Percentiles rank a stretch among this genome's conserved stretches.
Evolutionary conservation across 2,888 invertebrate species (phyloP).

Genomic region (Scaeva pyrastri): DNA sequence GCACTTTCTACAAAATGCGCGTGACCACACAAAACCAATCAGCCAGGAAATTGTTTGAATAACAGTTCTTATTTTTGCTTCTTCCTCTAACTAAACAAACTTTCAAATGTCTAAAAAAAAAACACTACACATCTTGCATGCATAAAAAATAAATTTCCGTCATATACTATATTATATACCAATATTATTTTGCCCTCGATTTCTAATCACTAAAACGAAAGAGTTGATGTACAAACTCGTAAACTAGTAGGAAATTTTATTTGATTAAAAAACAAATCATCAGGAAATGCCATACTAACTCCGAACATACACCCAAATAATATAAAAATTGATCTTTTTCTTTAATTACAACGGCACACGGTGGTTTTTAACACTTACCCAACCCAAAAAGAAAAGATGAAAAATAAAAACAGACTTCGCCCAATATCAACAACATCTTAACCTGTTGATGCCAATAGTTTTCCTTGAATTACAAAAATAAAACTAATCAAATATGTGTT

Average conservation of each 20-base stretch:
- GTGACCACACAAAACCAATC: background rate
- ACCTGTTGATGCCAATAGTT: constrained; percentile 3
- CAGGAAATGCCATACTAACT: constrained; percentile 30
- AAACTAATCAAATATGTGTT: constrained; percentile 11
- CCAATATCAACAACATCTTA: constrained; percentile 3
- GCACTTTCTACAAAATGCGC: background rate
- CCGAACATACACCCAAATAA: constrained; percentile 27
- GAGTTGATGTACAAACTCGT: constrained; percentile 40
- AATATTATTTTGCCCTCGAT: constrained; percentile 40
- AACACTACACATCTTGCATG: background rate
- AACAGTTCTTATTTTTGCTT: background rate
- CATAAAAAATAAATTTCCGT: constrained; percentile 29
- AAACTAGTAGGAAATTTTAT: constrained; percentile 24
- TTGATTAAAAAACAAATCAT: background rate
- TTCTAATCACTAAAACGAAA: constrained; percentile 35
- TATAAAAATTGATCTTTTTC: constrained; percentile 5
- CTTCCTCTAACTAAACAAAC: background rate
- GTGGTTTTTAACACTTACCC: constrained; percentile 9
- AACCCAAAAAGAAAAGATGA: background rate
- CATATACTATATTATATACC: constrained; percentile 7
- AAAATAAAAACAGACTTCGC: background rate
- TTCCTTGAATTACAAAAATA: constrained; percentile 16
- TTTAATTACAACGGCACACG: constrained; percentile 21
- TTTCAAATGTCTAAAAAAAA: background rate
- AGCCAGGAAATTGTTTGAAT: background rate